phyloP scores from a whole-genome alignment of 2,113 vertebrate genomes.

The Poeciliopsis turrubarensis region DNA sequence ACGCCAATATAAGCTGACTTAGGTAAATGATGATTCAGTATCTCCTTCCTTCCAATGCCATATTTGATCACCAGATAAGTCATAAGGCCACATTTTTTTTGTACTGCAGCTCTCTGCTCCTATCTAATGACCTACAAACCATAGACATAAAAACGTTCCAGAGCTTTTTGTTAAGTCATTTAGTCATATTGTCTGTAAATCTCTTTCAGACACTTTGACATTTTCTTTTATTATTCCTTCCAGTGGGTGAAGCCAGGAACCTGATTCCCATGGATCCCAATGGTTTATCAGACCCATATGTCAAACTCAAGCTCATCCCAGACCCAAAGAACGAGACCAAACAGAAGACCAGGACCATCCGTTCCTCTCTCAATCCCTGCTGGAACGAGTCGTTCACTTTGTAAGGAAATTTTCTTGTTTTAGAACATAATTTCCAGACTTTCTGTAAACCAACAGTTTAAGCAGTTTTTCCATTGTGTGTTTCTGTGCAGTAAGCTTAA shows the following conservation, averaged over 20 bases:
- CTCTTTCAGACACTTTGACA: neutral
- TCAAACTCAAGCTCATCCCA: slow-evolving; percentile 97
- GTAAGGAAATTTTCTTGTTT: slow-evolving; percentile 66
- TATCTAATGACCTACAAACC: too few relatives aligned
- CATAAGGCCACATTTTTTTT: too few relatives aligned
- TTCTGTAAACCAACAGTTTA: neutral
- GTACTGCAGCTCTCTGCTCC: too few relatives aligned
- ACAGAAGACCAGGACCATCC: slow-evolving; percentile 96
- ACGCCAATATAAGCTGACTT: too few relatives aligned
- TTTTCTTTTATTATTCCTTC: neutral
- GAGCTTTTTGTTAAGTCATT: too few relatives aligned
- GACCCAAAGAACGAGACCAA: slow-evolving; percentile 98
- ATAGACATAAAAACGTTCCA: too few relatives aligned
- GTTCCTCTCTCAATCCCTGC: slow-evolving; percentile 92
- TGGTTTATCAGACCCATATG: slow-evolving; percentile 94
- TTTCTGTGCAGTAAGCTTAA: slow-evolving; percentile 87
- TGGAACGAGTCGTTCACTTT: slow-evolving; percentile 96
- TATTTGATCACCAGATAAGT: too few relatives aligned
- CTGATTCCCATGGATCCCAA: slow-evolving; percentile 99
- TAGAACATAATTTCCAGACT: neutral
- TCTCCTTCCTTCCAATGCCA: too few relatives aligned
- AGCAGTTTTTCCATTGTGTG: neutral
- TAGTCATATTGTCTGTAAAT: too few relatives aligned
- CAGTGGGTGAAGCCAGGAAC: slow-evolving; percentile 94
- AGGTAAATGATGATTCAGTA: too few relatives aligned